These are phyloP conservation scores for Chouioia cunea DNA, from an alignment of 2,888 invertebrate species.

Conservation along the genomic window DNA sequence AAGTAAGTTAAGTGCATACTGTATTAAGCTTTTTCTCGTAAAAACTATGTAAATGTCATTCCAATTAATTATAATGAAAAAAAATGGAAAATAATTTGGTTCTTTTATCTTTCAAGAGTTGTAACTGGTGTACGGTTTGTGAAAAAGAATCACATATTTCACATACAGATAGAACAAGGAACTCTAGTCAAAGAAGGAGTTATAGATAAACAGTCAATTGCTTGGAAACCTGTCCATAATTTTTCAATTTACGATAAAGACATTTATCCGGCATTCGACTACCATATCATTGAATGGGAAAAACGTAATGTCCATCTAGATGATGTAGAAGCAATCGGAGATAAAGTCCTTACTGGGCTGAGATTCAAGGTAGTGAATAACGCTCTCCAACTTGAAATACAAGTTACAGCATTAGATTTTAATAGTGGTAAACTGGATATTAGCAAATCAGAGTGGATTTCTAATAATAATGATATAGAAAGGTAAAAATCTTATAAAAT, in stretches of 20 bases:
- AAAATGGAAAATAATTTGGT: no score
- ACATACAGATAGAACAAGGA: slow-evolving; percentile 27
- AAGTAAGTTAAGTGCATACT: slow-evolving; percentile 9
- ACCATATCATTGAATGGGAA: slow-evolving; percentile 7
- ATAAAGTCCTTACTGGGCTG: slow-evolving; percentile 16
- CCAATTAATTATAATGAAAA: no score
- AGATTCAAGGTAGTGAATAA: background rate
- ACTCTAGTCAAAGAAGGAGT: background rate
- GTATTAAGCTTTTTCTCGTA: background rate
- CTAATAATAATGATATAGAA: background rate
- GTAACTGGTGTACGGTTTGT: slow-evolving; percentile 14
- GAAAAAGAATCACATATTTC: slow-evolving; percentile 13
- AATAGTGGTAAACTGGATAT: background rate
- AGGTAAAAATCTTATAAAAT: slow-evolving; percentile 5
- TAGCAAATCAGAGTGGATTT: slow-evolving; percentile 13
- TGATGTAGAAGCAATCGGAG: background rate
- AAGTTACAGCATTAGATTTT: slow-evolving; percentile 19
- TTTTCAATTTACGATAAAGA: background rate
- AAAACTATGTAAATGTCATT: no score
- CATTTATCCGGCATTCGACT: background rate
- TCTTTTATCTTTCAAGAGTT: background rate
- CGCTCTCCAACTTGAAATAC: slow-evolving; percentile 10
- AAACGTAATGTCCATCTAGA: slow-evolving; percentile 8
- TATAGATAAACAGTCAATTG: background rate
- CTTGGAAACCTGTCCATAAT: slow-evolving; percentile 12